Conservation (phyloP, 2,113 vertebrate genomes). For the Leucopsar rothschildi region DNA sequence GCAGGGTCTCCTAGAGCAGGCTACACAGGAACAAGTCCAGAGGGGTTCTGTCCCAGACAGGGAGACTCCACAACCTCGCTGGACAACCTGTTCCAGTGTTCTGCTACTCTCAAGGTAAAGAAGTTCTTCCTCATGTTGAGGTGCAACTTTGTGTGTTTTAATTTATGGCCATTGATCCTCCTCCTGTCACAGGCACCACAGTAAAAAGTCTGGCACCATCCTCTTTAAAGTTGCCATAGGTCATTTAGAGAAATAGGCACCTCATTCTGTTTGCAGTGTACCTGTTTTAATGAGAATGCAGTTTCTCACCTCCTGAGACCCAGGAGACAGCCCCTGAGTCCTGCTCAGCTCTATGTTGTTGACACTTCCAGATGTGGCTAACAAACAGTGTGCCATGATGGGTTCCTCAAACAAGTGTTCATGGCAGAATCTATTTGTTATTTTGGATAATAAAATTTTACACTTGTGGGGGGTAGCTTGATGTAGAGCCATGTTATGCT, state of each 20-base stretch:
- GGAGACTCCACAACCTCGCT: background rate
- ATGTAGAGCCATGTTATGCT: background rate
- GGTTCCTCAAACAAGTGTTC: background rate
- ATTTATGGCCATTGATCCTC: background rate
- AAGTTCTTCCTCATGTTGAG: background rate
- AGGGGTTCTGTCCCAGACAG: background rate
- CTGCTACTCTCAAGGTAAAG: background rate
- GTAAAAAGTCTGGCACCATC: background rate
- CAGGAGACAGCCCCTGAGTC: background rate
- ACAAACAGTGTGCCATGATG: background rate
- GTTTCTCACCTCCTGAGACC: background rate
- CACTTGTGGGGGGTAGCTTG: rapidly evolving
- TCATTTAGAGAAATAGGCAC: background rate
- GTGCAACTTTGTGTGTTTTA: background rate
- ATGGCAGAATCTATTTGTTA: background rate
- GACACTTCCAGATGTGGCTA: background rate
- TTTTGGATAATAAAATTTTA: background rate
- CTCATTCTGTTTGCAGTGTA: background rate
- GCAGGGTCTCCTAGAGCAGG: background rate
- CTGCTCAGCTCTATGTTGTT: background rate
- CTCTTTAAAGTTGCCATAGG: background rate
- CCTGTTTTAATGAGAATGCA: background rate
- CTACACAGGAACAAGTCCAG: background rate
- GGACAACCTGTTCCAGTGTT: background rate
- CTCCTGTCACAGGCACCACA: background rate